phyloP scores from a whole-genome alignment of 2,888 invertebrate genomes.

The Eristalis pertinax region DNA sequence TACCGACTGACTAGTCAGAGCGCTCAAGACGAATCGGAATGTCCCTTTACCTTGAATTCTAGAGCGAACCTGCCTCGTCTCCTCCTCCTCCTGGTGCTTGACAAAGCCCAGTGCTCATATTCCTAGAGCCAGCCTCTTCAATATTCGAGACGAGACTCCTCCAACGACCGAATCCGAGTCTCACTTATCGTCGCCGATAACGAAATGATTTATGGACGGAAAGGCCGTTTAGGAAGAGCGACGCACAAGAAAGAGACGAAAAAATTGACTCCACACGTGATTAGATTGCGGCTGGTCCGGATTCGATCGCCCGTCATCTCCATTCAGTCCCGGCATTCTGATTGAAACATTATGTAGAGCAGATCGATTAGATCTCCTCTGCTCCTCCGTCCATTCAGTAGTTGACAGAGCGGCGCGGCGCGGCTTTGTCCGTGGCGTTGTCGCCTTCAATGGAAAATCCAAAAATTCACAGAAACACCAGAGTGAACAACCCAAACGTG shows the following conservation, averaged over 20 bases:
- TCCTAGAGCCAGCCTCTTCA: neutral
- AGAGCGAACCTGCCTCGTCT: too few relatives aligned
- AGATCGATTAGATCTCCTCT: constrained; percentile 3
- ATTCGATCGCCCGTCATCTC: neutral
- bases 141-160: neutral
- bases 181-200: neutral
- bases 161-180: neutral
- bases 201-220: neutral
- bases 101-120: neutral
- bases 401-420: neutral
- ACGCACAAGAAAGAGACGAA: neutral
- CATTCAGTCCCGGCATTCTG: constrained; percentile 2
- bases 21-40: too few relatives aligned
- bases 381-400: constrained; percentile 8
- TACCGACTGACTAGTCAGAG: neutral
- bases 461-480: constrained; percentile 22
- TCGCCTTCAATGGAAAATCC: constrained; percentile 31
- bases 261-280: neutral
- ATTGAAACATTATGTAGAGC: constrained; percentile 26
- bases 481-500: constrained; percentile 34
- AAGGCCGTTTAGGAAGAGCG: neutral
- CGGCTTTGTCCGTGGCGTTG: neutral
- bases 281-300: neutral
- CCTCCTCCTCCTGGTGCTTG: neutral
- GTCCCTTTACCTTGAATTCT: too few relatives aligned